Evolutionary conservation across 2,888 invertebrate genomes (phyloP), one percentile per base, ranked within the genome.

Genomic region (Apamea crenata): DNA sequence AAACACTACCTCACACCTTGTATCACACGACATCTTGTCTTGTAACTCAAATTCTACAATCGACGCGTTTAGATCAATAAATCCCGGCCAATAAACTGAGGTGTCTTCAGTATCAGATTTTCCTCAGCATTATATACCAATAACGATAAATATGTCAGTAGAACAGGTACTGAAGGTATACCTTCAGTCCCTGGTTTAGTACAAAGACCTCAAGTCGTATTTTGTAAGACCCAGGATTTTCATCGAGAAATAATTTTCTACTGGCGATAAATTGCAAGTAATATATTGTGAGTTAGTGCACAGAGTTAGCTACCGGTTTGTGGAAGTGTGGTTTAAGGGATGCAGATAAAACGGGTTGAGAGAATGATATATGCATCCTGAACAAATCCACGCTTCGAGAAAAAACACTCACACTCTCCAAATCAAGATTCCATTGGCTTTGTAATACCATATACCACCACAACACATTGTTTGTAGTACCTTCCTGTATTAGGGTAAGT

Each of bases 191-290:
- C 65, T 78, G 47, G 74, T 77, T 82, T 81, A 80, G 73, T 79
- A 81, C 79, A 80, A 76, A 75, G 81, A 83, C 80, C 78, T 78
- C 77, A 73, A 87, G 80, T 83, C 82, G 88, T 90, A 90, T 90
- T 90, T 89, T 89, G 88, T 80, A 86, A 82, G 80, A 71, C 77
- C 78, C 78, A 73, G 91, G 91, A 90, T 93, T 94, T 94, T 94
- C 94, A 93, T 93, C 92, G 93, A 91, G 93, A 93, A 94, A 94
- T 94, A 92, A 94, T 94, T 93, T 87, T 92, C 92, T 91, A 93
- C 90, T 89, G 87, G 91, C 93, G 93, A 94, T 94, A 94, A 94
- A 94, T 94, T 93, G 92, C 91, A 89, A 87, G 86, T 91, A 93
- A 94, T 94, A 94, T 93, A 93, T 93, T 93, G 92, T 92, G 92